Percentiles rank a stretch among this genome's conserved stretches.
phyloP scores from a whole-genome alignment of 2,888 invertebrate genomes.

The Euspilapteryx auroguttella region DNA sequence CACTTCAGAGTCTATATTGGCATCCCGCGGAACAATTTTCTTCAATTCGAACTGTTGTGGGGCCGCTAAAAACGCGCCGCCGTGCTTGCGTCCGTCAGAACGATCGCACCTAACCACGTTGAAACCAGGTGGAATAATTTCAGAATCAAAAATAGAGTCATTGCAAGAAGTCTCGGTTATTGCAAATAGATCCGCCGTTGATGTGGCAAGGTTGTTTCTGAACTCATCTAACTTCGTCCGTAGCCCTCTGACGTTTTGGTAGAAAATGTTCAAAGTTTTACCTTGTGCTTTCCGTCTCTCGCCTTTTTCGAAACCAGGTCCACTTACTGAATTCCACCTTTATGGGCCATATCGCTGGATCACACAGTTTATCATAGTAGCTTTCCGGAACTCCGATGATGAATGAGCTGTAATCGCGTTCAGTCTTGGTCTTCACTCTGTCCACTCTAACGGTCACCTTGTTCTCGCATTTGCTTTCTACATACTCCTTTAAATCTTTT shows the following conservation, averaged over 20 bases:
- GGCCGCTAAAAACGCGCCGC: not conserved
- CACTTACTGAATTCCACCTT: constrained; percentile 7
- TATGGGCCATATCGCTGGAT: constrained; percentile 6
- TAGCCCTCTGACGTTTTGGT: not conserved
- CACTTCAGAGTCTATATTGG: not conserved
- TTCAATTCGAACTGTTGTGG: not conserved
- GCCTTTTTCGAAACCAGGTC: constrained; percentile 7
- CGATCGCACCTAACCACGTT: not conserved
- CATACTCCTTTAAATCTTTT: constrained; percentile 2
- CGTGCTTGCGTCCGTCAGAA: not conserved
- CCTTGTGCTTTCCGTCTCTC: not conserved
- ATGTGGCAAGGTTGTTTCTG: not conserved
- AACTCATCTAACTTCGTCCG: not conserved
- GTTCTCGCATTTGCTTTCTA: constrained; percentile 3
- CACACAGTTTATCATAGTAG: constrained; percentile 4
- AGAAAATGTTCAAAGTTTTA: not conserved
- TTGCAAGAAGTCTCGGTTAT: not conserved
- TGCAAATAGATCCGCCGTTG: not conserved
- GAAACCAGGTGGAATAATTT: not conserved
- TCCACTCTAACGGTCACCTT: constrained; percentile 1
- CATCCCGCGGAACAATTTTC: not conserved
- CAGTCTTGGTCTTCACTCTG: constrained; percentile 5
- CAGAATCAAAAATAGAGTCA: not conserved
- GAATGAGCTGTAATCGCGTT: constrained; percentile 6
- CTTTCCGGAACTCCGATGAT: constrained; percentile 5